Evolutionary conservation across 2,797 vertebrate genomes (phyloP).

Genomic region (Mormyrus hasselquistii): DNA sequence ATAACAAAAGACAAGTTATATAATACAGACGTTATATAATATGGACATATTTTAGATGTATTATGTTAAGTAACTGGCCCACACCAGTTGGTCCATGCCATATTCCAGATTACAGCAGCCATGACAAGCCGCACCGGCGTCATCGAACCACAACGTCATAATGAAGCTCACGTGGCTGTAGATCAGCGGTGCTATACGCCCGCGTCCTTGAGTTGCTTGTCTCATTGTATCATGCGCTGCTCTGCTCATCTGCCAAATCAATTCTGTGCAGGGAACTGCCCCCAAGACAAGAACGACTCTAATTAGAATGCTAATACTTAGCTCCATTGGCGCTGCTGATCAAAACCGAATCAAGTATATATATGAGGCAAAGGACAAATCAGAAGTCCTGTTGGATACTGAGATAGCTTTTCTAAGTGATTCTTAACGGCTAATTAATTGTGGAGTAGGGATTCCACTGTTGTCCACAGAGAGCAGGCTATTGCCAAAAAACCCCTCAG

Average conservation of each 20-base stretch:
- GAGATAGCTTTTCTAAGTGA: background rate
- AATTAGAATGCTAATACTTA: conserved; percentile 52
- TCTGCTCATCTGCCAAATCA: conserved; percentile 35
- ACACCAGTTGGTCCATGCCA: background rate
- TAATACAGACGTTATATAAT: background rate
- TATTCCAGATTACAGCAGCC: conserved; percentile 34
- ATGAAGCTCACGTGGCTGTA: conserved; percentile 46
- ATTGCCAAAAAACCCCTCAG: background rate
- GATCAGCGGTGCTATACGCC: conserved; percentile 17
- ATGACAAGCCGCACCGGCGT: conserved; percentile 20
- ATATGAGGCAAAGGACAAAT: conserved; percentile 43
- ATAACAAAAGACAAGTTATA: background rate
- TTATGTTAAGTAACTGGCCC: background rate
- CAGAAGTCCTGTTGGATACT: conserved; percentile 26
- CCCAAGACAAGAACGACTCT: conserved; percentile 37
- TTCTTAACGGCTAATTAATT: background rate
- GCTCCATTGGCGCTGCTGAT: conserved; percentile 29
- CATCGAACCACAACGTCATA: conserved; percentile 46
- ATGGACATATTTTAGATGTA: background rate
- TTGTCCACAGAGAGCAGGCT: background rate
- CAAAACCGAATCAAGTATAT: conserved; percentile 56
- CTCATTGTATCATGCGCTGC: background rate
- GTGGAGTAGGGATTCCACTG: background rate
- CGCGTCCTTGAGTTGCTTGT: background rate
- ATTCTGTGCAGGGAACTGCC: conserved; percentile 34